Evolutionary conservation across 1,140 invertebrate genomes (phyloP).

Genomic region (Zaprionus nigranus): DNA sequence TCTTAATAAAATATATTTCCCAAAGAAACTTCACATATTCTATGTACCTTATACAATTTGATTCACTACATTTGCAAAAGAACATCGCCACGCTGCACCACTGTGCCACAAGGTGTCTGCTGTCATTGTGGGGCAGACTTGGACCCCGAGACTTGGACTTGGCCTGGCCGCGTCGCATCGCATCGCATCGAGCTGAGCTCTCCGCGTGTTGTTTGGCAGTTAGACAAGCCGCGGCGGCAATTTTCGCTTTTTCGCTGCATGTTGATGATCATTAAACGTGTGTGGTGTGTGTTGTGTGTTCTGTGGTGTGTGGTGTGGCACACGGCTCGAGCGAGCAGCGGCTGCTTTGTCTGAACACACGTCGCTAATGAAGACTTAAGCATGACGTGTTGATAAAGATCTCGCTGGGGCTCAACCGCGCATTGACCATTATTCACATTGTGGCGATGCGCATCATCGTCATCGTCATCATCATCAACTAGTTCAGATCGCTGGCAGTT

Average conservation of each 20-base stretch:
- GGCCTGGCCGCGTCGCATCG: constrained; percentile 1
- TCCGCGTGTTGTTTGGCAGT: constrained; percentile 56
- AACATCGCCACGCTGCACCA: constrained; percentile 14
- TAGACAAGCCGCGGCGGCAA: constrained; percentile 40
- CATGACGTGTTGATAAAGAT: constrained; percentile 79
- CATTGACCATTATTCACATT: constrained; percentile 33
- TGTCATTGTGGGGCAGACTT: constrained; percentile 34
- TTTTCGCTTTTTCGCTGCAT: constrained; percentile 58
- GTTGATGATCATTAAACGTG: constrained; percentile 58
- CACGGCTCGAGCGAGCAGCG: background rate
- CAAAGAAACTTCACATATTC: background rate
- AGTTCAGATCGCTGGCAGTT: background rate
- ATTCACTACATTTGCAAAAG: background rate
- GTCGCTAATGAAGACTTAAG: constrained; percentile 81
- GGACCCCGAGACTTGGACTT: constrained; percentile 1
- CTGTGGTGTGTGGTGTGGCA: constrained; percentile 9
- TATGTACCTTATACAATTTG: background rate
- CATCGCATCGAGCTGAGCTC: background rate
- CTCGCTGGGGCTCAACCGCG: constrained; percentile 17
- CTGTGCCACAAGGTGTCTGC: constrained; percentile 39
- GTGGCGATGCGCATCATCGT: constrained; percentile 24
- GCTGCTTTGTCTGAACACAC: constrained; percentile 43
- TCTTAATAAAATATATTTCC: no score
- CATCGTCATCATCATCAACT: constrained; percentile 37
- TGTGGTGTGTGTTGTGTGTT: constrained; percentile 36